Evolutionary conservation across 2,888 invertebrate species (phyloP).

Genomic region (Drosophila helvetica): DNA sequence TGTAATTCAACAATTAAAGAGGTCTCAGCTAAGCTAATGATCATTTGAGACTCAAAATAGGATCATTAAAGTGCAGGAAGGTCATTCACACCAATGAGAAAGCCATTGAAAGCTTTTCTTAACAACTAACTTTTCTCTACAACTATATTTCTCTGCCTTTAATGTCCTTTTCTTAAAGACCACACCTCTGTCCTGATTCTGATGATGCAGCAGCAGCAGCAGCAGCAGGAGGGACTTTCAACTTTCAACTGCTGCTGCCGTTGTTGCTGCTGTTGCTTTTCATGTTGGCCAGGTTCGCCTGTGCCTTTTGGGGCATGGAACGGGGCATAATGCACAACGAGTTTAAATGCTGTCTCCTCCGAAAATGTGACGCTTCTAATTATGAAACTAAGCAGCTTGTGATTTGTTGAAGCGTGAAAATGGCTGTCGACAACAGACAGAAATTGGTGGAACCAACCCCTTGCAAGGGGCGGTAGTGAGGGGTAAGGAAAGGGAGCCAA

Average conservation of each 20-base stretch:
- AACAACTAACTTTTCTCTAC: neutral
- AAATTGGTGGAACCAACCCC: neutral
- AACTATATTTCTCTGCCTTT: neutral
- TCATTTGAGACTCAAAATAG: neutral
- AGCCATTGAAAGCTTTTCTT: neutral
- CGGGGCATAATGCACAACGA: conserved; percentile 69
- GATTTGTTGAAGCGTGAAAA: conserved; percentile 80
- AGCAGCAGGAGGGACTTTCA: conserved; percentile 4
- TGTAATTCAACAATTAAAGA: neutral
- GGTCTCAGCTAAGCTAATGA: neutral
- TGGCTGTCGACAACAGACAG: conserved; percentile 75
- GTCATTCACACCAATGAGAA: neutral
- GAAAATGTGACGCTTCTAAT: conserved; percentile 79
- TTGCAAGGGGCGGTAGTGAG: neutral
- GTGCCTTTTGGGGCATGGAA: conserved; percentile 25
- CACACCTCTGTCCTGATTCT: conserved; percentile 42
- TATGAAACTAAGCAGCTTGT: conserved; percentile 80
- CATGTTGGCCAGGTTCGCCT: conserved; percentile 40
- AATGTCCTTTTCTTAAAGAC: neutral
- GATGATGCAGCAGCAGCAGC: conserved; percentile 32
- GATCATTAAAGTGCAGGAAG: neutral
- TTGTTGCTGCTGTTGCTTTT: conserved; percentile 19
- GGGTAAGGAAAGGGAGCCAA: conserved; percentile 1
- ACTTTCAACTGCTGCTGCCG: conserved; percentile 32
- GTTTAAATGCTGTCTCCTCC: conserved; percentile 57